Evolutionary conservation across 2,113 vertebrate genomes (phyloP), one percentile per base, ranked within the genome.

Genomic region (Pachyramphus minor): DNA sequence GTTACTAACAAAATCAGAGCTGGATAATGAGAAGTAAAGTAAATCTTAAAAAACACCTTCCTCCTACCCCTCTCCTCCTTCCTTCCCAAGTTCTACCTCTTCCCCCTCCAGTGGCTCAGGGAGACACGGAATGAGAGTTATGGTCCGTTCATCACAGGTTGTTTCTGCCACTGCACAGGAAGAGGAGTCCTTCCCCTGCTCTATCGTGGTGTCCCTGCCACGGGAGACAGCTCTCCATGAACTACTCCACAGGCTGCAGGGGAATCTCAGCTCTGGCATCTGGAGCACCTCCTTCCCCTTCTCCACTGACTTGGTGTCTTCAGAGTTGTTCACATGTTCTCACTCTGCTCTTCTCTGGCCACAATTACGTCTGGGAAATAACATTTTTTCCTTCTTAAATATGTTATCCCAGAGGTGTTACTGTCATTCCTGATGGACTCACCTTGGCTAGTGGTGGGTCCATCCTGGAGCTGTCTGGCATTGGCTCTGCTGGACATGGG

Each of bases 231-330:
- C 53, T 53, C 53, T 68, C 2, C 1, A 4, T 18, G 7, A 62
- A 41, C 45, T 27, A 31, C 14, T 69, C 30, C n/a, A 6, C 0
- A 3, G 49, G 15, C 23, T 52, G 45, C 60, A 19, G 24, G 53
- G 20, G 16, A 45, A 22, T 45, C 39, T 75, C 20, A 4, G 28
- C 39, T 75, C 12, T 1, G 2, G n/a, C 0, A 1, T 30, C 20
- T 27, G 30, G 24, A 47, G 47, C 17, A 11, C 11, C 21, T 68
- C 17, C 30, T 69, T 17, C 6, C 17, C 27, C 13, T 45, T 23
- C 13, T 74, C 8, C 25, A 11, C 41, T 31, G n/a, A 23, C 55
- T 35, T 55, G 55, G 12, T 55, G 63, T 55, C 33, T 47, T 33
- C 47, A 42, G 27, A 44, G 8, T 12, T 82, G 24, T 60, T 76